phyloP scores from a whole-genome alignment of 1,140 invertebrate genomes.

The Drosophila arawakana region DNA sequence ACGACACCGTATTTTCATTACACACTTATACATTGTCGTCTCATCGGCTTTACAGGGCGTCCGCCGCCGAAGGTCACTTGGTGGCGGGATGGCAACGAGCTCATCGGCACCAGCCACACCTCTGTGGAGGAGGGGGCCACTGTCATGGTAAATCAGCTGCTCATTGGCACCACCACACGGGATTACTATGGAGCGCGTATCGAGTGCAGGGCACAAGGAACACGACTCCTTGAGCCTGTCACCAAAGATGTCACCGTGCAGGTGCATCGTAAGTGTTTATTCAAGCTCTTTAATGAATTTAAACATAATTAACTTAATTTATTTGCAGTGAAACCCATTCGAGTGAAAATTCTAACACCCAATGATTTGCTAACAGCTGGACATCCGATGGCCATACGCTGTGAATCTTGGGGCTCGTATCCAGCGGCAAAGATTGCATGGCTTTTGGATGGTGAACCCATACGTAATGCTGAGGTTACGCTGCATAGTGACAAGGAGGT shows the following conservation, averaged over 20 bases:
- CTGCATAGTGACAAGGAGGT: conserved; percentile 82
- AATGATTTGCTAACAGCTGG: conserved; percentile 87
- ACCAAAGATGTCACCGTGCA: conserved; percentile 87
- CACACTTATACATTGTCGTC: background rate
- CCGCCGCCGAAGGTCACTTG: conserved; percentile 91
- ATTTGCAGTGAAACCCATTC: conserved; percentile 88
- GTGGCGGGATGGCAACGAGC: conserved; percentile 90
- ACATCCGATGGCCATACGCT: conserved; percentile 87
- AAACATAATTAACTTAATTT: background rate
- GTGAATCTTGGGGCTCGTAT: conserved; percentile 90
- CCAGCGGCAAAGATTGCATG: conserved; percentile 90
- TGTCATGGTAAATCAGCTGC: conserved; percentile 89
- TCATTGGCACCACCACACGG: conserved; percentile 87
- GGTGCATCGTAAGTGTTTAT: conserved; percentile 87
- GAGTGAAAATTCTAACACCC: conserved; percentile 88
- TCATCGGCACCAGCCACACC: conserved; percentile 89
- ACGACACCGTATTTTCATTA: background rate
- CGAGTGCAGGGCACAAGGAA: conserved; percentile 89
- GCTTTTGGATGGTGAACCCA: conserved; percentile 88
- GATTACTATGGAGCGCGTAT: conserved; percentile 87
- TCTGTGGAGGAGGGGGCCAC: conserved; percentile 85
- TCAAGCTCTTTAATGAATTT: background rate
- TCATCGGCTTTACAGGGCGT: conserved; percentile 85
- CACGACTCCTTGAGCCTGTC: conserved; percentile 86
- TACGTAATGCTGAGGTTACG: conserved; percentile 85